Conservation (phyloP, 2,888 invertebrate genomes). For the Platyscelio sp. region DNA sequence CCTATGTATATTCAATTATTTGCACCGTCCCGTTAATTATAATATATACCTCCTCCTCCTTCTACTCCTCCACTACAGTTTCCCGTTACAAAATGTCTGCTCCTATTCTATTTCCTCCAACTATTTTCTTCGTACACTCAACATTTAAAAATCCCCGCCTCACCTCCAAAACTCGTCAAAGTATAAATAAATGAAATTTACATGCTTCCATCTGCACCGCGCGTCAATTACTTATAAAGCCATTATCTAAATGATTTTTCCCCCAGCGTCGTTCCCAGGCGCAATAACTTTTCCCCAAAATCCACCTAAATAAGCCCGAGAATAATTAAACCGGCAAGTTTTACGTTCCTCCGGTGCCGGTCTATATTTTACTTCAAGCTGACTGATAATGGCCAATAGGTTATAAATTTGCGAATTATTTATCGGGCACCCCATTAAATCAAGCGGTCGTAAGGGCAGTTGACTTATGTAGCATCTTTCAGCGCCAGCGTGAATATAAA, state of each 20-base stretch:
- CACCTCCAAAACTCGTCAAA: too few relatives aligned
- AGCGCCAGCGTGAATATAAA: constrained; percentile 69
- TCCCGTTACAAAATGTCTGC: too few relatives aligned
- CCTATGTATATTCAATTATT: too few relatives aligned
- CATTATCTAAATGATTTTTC: constrained; percentile 20
- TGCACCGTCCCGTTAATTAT: too few relatives aligned
- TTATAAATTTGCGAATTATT: constrained; percentile 69
- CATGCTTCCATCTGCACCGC: too few relatives aligned
- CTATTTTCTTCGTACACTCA: too few relatives aligned
- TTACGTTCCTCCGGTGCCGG: constrained; percentile 8
- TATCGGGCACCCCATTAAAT: constrained; percentile 60
- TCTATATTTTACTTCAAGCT: constrained; percentile 53
- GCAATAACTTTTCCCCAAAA: constrained; percentile 34
- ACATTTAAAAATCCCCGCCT: too few relatives aligned
- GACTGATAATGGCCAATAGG: constrained; percentile 69
- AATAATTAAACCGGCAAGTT: constrained; percentile 47
- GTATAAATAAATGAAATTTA: too few relatives aligned
- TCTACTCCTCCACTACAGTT: too few relatives aligned
- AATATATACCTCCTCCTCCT: too few relatives aligned
- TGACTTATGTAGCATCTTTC: constrained; percentile 66
- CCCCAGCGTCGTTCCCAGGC: too few relatives aligned
- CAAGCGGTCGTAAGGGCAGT: constrained; percentile 57
- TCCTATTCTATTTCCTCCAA: too few relatives aligned
- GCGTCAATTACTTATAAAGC: constrained; percentile 25
- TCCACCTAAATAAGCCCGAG: constrained; percentile 22